Percentiles rank a stretch among this genome's conserved stretches.
phyloP scores from a whole-genome alignment of 2,888 invertebrate genomes.

The Thymelicus sylvestris region DNA sequence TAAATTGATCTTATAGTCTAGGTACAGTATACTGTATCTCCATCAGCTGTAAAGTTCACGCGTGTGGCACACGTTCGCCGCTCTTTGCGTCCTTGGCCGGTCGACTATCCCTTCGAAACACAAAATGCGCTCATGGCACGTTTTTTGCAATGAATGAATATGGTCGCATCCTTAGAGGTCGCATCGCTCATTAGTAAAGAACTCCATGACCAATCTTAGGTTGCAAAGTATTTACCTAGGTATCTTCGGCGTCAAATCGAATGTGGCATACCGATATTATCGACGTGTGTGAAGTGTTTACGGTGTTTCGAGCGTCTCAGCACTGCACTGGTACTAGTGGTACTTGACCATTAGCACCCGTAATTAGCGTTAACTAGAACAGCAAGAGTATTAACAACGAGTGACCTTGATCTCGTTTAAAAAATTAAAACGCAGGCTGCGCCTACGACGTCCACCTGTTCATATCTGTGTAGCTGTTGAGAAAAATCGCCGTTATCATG shows the following conservation, averaged over 20 bases:
- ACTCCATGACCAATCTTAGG: constrained; percentile 29
- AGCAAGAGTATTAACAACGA: constrained; percentile 63
- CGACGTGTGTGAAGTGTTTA: constrained; percentile 12
- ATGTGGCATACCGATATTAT: constrained; percentile 1
- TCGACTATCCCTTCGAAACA: constrained; percentile 64
- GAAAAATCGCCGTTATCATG: constrained; percentile 46
- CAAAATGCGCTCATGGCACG: constrained; percentile 52
- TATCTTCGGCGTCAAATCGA: constrained; percentile 11
- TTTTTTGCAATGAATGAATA: constrained; percentile 44
- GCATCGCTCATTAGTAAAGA: constrained; percentile 33
- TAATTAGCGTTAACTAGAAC: constrained; percentile 66
- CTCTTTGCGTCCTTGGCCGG: constrained; percentile 66
- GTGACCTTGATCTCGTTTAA: constrained; percentile 76
- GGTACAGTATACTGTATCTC: constrained; percentile 43
- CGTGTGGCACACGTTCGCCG: constrained; percentile 58
- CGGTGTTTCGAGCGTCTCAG: neutral
- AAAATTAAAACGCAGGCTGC: constrained; percentile 50
- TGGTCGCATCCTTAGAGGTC: constrained; percentile 33
- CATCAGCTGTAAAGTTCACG: constrained; percentile 58
- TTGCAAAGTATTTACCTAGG: neutral
- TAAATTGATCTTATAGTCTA: constrained; percentile 50
- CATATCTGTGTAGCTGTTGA: constrained; percentile 46
- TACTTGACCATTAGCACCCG: constrained; percentile 59
- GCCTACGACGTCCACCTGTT: constrained; percentile 62
- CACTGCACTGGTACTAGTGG: too few relatives aligned